phyloP scores from a whole-genome alignment of 2,888 invertebrate species.

The Eustalomyia histrio region DNA sequence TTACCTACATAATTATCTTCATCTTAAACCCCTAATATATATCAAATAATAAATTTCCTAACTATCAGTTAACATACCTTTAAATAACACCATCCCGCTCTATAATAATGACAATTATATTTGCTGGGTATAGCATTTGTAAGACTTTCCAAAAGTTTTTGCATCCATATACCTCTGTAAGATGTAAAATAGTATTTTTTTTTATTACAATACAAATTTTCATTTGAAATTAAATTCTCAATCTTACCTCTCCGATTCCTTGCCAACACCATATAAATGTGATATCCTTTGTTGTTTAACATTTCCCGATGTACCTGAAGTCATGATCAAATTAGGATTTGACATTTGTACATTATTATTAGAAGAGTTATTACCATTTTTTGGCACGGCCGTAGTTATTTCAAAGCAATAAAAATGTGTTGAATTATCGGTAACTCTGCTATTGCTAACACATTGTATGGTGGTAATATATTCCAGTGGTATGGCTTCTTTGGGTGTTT shows the following conservation, averaged over 20 bases:
- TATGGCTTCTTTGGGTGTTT: slow-evolving; percentile 85
- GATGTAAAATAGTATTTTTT: background rate
- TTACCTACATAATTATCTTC: too few species aligned
- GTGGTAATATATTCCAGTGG: slow-evolving; percentile 82
- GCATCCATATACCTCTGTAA: slow-evolving; percentile 85
- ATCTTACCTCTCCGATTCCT: slow-evolving; percentile 76
- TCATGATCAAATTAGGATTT: slow-evolving; percentile 78
- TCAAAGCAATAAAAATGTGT: slow-evolving; percentile 79
- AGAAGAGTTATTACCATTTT: slow-evolving; percentile 69
- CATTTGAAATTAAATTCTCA: background rate
- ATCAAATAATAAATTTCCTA: background rate
- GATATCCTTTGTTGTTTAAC: slow-evolving; percentile 75
- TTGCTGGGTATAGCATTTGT: slow-evolving; percentile 85
- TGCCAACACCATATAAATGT: slow-evolving; percentile 79
- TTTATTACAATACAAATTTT: background rate
- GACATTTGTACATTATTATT: slow-evolving; percentile 69
- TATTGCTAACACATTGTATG: slow-evolving; percentile 79
- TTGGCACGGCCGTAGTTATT: slow-evolving; percentile 76
- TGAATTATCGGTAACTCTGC: slow-evolving; percentile 79
- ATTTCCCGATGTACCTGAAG: slow-evolving; percentile 75
- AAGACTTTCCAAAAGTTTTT: slow-evolving; percentile 87
- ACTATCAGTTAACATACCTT: slow-evolving; percentile 80
- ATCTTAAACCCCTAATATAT: too few species aligned
- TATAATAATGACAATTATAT: slow-evolving; percentile 85
- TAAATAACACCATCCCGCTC: slow-evolving; percentile 91